A percentile compares a stretch with the other conserved stretches of the same genome.
Evolutionary conservation across 2,113 vertebrate species (phyloP).

Genomic region (Morone chrysops): DNA sequence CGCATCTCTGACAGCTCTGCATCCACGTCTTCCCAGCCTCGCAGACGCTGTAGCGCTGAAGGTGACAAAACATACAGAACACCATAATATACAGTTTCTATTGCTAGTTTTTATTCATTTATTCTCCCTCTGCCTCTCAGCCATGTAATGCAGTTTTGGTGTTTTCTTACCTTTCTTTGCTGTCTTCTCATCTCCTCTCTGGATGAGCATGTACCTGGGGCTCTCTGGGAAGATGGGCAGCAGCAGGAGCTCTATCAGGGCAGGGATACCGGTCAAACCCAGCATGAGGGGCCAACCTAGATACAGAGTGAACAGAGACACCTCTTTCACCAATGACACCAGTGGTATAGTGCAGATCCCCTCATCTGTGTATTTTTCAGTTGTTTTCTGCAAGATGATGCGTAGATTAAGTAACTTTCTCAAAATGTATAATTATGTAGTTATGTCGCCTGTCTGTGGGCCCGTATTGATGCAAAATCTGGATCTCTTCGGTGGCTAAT

Average conservation of each 20-base stretch:
- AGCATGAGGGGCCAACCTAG: slow-evolving; percentile 93
- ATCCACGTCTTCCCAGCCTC: slow-evolving; percentile 86
- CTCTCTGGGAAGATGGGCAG: slow-evolving; percentile 94
- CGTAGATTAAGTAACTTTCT: too few species aligned
- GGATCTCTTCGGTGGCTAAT: too few species aligned
- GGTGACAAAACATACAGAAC: neutral
- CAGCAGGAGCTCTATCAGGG: slow-evolving; percentile 85
- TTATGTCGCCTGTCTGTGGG: too few species aligned
- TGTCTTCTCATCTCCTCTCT: slow-evolving; percentile 83
- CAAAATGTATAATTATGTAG: too few species aligned
- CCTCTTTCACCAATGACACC: neutral
- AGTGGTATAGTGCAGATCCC: too few species aligned
- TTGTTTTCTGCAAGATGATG: too few species aligned
- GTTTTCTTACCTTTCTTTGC: slow-evolving; percentile 84
- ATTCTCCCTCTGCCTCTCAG: neutral
- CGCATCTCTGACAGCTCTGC: slow-evolving; percentile 89
- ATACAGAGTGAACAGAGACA: slow-evolving; percentile 24
- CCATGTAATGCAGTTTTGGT: accelerated
- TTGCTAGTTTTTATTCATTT: neutral
- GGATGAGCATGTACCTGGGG: slow-evolving; percentile 91
- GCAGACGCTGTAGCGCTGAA: slow-evolving; percentile 86
- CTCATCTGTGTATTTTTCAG: too few species aligned
- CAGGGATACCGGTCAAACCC: slow-evolving; percentile 90
- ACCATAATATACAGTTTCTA: accelerated
- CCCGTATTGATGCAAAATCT: too few species aligned